Evolutionary conservation across 2,797 vertebrate species (phyloP).

Genomic region (Diplodus puntazzo): DNA sequence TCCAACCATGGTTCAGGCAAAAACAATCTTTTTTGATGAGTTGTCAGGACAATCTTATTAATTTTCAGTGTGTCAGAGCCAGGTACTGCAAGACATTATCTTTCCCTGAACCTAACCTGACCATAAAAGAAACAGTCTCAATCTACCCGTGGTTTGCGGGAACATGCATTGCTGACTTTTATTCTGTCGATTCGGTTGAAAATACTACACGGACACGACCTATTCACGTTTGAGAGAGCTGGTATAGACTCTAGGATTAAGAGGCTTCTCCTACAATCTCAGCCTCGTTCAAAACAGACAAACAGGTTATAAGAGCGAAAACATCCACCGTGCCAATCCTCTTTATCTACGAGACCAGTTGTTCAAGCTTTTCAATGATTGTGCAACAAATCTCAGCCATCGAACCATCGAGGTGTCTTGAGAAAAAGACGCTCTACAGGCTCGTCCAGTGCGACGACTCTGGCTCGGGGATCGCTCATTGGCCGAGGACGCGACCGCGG

Average conservation of each 20-base stretch:
- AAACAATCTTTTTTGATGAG: too few species aligned
- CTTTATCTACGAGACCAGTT: slow-evolving; percentile 75
- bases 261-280: slow-evolving; percentile 55
- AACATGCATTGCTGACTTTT: too few species aligned
- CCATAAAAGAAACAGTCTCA: too few species aligned
- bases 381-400: slow-evolving; percentile 84
- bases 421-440: slow-evolving; percentile 82
- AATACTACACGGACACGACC: background rate
- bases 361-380: slow-evolving; percentile 76
- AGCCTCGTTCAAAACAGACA: slow-evolving; percentile 55
- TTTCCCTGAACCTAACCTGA: too few species aligned
- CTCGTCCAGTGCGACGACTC: slow-evolving; percentile 79
- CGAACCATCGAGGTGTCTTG: slow-evolving; percentile 47
- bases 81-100: too few species aligned
- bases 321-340: slow-evolving; percentile 47
- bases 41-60: too few species aligned
- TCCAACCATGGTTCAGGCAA: too few species aligned
- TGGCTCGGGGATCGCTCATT: slow-evolving; percentile 51
- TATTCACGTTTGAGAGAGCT: background rate
- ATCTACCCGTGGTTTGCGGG: too few species aligned
- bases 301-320: slow-evolving; percentile 63
- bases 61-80: too few species aligned
- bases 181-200: too few species aligned
- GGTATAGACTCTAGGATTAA: background rate
- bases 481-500: slow-evolving; percentile 52